phyloP scores from a whole-genome alignment of 2,113 vertebrate genomes.

The Etheostoma spectabile region DNA sequence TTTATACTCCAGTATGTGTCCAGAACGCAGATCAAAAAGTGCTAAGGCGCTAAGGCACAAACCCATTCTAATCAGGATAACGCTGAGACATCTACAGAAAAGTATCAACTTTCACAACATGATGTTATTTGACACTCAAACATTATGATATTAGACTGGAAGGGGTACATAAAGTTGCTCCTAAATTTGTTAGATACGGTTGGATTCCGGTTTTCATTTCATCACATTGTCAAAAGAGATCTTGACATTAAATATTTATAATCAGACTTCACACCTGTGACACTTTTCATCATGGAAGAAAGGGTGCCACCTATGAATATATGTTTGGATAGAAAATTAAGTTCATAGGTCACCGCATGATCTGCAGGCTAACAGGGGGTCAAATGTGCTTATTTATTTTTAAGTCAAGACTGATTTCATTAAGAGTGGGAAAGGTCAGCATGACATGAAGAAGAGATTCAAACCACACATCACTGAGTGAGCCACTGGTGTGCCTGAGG shows the following conservation, averaged over 20 bases:
- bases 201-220: slow-evolving; percentile 37
- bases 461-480: slow-evolving; percentile 22
- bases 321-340: slow-evolving; percentile 90
- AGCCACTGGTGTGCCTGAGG: slow-evolving; percentile 54
- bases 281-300: slow-evolving; percentile 82
- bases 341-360: slow-evolving; percentile 90
- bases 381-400: slow-evolving; percentile 96
- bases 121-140: slow-evolving; percentile 1
- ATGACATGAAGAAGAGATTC: slow-evolving; percentile 88
- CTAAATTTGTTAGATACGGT: slow-evolving; percentile 19
- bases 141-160: not conserved
- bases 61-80: not conserved
- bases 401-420: slow-evolving; percentile 91
- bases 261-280: slow-evolving; percentile 79
- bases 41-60: not conserved
- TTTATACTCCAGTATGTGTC: not conserved
- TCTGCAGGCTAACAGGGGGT: slow-evolving; percentile 90
- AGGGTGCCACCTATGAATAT: slow-evolving; percentile 89
- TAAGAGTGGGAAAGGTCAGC: slow-evolving; percentile 91
- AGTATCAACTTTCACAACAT: not conserved
- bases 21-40: not conserved
- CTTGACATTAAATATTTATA: slow-evolving; percentile 84
- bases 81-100: not conserved
- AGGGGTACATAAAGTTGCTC: slow-evolving; percentile 5
- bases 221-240: slow-evolving; percentile 39